phyloP scores from a whole-genome alignment of 53 echinoderm and acorn worm genomes.

The Arbacia lixula region DNA sequence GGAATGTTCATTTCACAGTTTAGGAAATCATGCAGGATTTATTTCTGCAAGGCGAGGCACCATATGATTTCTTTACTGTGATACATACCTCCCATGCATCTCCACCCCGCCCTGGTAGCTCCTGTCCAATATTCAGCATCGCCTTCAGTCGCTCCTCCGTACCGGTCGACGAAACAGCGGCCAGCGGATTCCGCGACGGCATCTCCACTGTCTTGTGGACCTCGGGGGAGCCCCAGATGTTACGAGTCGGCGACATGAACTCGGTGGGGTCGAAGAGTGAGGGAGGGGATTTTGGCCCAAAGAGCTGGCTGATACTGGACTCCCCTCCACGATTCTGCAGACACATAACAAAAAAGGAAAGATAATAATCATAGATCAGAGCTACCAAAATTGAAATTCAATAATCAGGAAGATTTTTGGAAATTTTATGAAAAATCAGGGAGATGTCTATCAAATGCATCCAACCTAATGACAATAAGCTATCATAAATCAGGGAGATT shows the following conservation, averaged over 20 bases:
- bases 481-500: too few relatives aligned
- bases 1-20: too few relatives aligned
- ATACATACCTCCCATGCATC: conserved; percentile 55
- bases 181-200: conserved; percentile 15
- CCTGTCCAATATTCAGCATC: conserved; percentile 71
- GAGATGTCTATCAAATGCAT: too few relatives aligned
- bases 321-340: conserved; percentile 1
- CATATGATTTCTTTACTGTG: not conserved
- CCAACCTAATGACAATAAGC: too few relatives aligned
- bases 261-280: conserved; percentile 79
- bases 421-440: too few relatives aligned
- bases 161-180: not conserved
- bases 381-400: too few relatives aligned
- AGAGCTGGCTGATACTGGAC: conserved; percentile 80
- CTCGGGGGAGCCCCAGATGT: conserved; percentile 92
- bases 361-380: too few relatives aligned
- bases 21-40: too few relatives aligned
- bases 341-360: too few relatives aligned
- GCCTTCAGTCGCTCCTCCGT: conserved; percentile 77
- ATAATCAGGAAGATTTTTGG: too few relatives aligned
- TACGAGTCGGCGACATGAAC: conserved; percentile 79
- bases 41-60: not conserved
- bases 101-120: not conserved
- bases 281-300: conserved; percentile 91
- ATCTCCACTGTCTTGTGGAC: conserved; percentile 30